Conservation (phyloP, 2,888 invertebrate genomes). For the Argynnis bischoffii region DNA sequence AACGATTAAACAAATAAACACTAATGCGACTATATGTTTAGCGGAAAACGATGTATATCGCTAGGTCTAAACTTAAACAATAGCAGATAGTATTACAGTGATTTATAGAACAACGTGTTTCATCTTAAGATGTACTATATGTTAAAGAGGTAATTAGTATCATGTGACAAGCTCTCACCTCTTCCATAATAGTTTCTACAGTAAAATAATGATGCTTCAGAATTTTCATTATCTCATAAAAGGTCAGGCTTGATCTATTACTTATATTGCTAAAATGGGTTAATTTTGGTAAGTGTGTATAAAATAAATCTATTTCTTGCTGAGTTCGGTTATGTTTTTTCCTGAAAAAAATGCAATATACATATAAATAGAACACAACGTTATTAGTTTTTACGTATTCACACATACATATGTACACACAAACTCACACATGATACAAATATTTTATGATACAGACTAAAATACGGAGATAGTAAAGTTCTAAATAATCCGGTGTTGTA, state of each 20-base stretch:
- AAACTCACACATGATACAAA: too few relatives aligned
- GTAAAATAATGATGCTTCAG: slow-evolving; percentile 64
- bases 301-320: slow-evolving; percentile 53
- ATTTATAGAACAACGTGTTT: background rate
- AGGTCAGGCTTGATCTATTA: slow-evolving; percentile 43
- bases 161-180: slow-evolving; percentile 49
- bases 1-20: too few relatives aligned
- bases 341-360: slow-evolving; percentile 52
- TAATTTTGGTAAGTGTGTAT: slow-evolving; percentile 52
- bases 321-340: slow-evolving; percentile 47
- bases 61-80: too few relatives aligned
- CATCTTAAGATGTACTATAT: background rate
- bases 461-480: too few relatives aligned
- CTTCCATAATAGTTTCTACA: slow-evolving; percentile 70
- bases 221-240: slow-evolving; percentile 54
- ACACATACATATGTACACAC: too few relatives aligned
- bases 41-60: too few relatives aligned
- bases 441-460: too few relatives aligned
- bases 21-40: too few relatives aligned
- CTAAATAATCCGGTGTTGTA: too few relatives aligned
- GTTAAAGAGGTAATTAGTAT: background rate
- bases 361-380: too few relatives aligned
- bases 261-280: slow-evolving; percentile 44
- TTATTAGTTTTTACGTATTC: too few relatives aligned
- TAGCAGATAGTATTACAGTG: background rate